Conservation (phyloP, 1,140 invertebrate genomes). For the Drosophila willistoni region DNA sequence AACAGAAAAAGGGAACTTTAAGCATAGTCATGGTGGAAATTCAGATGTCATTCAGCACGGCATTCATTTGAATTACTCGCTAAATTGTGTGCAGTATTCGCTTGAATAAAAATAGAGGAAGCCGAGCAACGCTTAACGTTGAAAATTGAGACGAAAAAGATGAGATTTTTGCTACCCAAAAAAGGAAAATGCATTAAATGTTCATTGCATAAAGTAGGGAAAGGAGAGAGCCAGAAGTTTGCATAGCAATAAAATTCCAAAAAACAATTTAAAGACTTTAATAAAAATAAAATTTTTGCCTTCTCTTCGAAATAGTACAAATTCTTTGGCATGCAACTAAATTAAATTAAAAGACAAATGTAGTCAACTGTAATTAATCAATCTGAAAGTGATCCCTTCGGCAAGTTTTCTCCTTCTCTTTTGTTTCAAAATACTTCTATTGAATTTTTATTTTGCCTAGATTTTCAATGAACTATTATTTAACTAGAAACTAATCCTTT, state of each 20-base stretch:
- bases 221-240: conserved; percentile 1
- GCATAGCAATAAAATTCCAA: background rate
- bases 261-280: too few relatives aligned
- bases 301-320: too few relatives aligned
- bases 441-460: background rate
- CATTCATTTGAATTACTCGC: conserved; percentile 64
- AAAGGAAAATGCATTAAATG: conserved; percentile 3
- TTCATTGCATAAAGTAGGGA: background rate
- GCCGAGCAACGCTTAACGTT: conserved; percentile 41
- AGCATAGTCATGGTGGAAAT: conserved; percentile 43
- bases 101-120: conserved; percentile 25
- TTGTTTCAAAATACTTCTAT: background rate
- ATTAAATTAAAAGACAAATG: too few relatives aligned
- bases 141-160: conserved; percentile 30
- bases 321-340: too few relatives aligned
- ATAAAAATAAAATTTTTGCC: too few relatives aligned
- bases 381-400: background rate
- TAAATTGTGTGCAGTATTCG: conserved; percentile 56
- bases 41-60: conserved; percentile 61
- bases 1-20: conserved; percentile 37
- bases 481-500: background rate
- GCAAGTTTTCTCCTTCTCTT: background rate
- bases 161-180: background rate
- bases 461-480: conserved; percentile 1
- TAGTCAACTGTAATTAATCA: background rate